Evolutionary conservation across 1,140 invertebrate genomes (phyloP).

Genomic region (Aporrectodea caliginosa): DNA sequence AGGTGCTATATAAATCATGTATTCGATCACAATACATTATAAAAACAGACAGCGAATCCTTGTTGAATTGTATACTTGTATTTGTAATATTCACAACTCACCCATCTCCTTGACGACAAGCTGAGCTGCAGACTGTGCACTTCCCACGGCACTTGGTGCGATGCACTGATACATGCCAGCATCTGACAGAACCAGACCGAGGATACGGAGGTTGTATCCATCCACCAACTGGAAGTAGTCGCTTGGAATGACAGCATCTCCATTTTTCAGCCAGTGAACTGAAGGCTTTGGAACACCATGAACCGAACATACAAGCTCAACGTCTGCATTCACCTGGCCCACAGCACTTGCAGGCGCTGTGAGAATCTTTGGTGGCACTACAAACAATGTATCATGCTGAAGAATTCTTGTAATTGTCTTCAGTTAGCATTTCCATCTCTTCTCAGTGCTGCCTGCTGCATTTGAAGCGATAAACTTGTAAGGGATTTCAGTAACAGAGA

Average conservation of each 20-base stretch:
- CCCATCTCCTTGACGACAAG: slow-evolving; percentile 56
- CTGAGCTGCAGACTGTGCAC: slow-evolving; percentile 73
- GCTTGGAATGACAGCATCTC: slow-evolving; percentile 75
- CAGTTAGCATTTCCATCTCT: no score
- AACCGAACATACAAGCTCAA: slow-evolving; percentile 77
- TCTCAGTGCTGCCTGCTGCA: no score
- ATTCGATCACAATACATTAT: no score
- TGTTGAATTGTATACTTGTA: not conserved
- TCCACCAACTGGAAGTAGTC: slow-evolving; percentile 69
- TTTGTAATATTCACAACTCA: not conserved
- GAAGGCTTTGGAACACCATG: slow-evolving; percentile 74
- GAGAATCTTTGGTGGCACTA: slow-evolving; percentile 70
- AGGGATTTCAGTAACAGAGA: no score
- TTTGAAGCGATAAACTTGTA: no score
- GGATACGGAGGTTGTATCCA: slow-evolving; percentile 70
- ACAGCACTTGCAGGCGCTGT: slow-evolving; percentile 67
- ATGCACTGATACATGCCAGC: slow-evolving; percentile 89
- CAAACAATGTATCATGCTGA: no score
- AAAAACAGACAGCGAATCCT: no score
- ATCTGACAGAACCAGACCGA: slow-evolving; percentile 78
- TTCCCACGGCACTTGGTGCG: slow-evolving; percentile 76
- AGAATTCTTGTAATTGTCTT: no score
- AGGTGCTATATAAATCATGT: no score
- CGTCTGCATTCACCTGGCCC: slow-evolving; percentile 75
- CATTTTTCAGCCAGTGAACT: slow-evolving; percentile 85